Percentiles rank a stretch among this genome's conserved stretches.
phyloP scores from a whole-genome alignment of 1,140 invertebrate genomes.

The Acromyrmex charruanus region DNA sequence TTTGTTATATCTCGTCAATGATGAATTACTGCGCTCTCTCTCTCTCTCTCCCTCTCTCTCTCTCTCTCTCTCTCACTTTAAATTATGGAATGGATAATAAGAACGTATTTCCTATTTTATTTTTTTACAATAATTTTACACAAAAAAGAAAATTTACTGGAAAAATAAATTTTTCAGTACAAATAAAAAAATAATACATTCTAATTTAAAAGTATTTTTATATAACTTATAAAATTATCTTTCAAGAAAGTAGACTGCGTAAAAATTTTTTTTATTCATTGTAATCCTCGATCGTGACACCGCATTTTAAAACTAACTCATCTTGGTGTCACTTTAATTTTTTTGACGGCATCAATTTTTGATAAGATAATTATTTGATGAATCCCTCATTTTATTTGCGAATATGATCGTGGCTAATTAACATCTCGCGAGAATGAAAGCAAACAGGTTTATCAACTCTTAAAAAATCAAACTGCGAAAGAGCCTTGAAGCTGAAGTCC shows the following conservation, averaged over 20 bases:
- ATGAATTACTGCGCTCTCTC: not conserved
- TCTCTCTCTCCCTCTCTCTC: not conserved
- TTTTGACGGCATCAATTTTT: not conserved
- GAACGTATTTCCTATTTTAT: not conserved
- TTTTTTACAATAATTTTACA: not conserved
- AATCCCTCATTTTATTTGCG: conserved; percentile 21
- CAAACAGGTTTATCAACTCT: conserved; percentile 50
- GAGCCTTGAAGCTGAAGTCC: not conserved
- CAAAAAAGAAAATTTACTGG: not conserved
- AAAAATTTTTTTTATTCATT: not conserved
- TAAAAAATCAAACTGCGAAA: conserved; percentile 33
- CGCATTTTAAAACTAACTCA: not conserved
- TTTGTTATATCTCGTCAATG: not conserved
- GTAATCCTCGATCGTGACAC: not conserved
- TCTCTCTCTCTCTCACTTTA: not conserved
- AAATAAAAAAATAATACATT: conserved; percentile 11
- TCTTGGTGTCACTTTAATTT: not conserved
- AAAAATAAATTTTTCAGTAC: not conserved
- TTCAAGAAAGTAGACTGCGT: too few relatives aligned
- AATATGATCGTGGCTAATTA: conserved; percentile 44
- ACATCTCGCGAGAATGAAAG: not conserved
- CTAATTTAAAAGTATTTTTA: not conserved
- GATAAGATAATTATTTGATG: conserved; percentile 5
- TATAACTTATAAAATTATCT: not conserved
- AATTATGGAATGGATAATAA: not conserved